Base-by-base conservation (phyloP, 2,888 invertebrate genomes). In the Tridacna gigas region DNA sequence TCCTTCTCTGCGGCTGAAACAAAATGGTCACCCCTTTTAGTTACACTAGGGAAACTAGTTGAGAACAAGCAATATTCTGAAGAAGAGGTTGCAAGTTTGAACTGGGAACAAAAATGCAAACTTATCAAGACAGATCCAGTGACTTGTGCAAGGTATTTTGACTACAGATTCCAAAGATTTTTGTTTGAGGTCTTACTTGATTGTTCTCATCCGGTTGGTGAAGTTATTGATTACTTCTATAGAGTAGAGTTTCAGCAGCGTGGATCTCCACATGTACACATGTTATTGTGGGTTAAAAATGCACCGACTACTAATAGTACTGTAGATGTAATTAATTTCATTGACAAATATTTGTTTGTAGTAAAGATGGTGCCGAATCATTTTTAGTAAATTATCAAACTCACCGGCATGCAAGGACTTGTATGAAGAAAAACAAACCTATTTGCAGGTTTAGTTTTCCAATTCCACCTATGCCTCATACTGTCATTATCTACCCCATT, bases 211-310 rank as follows among this genome's bases (percentile, higher is more conserved):
- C 77, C 82, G 5, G 18, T 82, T 47, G 74, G 77, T 51, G 1
- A 48, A n/a, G 22, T 82, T 4, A 26, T 20, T 45, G 74, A 77
- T 25, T 74, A n/a, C 25, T 82, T 74, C 60, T 61, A 25, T 13
- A 20, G 87, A 48, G 79, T 86, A 13, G 89, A 88, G 47, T 88
- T 87, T 81, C 89, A 89, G 67, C 83, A 86, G 26, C 74, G 89
- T 47, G 90, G 88, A 11, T 88, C 86, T 37, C 88, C 90, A 11
- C 88, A 89, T 69, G 81, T 88, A 26, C 89, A 89, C 74, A 60
- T 74, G 4, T 63, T 89, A 0, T 48, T 86, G 22, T 89, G 89
- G 69, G 20, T 69, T 28, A 47, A 69, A n/a, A 45, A 69, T 37
- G 69, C 69, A 11, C 69, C 69, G 20, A n/a, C 15, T 45, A 22